Evolutionary conservation across 2,797 vertebrate species (phyloP), one percentile per base, ranked within the genome.

Genomic region (Gambelia wislizenii): DNA sequence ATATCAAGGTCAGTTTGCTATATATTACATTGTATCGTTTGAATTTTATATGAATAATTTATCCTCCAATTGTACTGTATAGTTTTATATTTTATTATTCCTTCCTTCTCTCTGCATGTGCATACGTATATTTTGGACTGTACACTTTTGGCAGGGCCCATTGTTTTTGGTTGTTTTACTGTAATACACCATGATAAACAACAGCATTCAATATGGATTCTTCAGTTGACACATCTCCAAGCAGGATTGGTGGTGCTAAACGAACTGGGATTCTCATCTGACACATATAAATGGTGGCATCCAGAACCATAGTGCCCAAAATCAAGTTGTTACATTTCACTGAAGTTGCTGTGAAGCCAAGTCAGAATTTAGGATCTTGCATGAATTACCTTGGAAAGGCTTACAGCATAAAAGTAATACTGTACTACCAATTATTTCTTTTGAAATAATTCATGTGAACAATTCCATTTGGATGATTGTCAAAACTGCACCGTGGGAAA

Each of bases 371-470:
- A 89, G 18, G 86, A 61, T 89, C 20, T 92, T 69, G 72, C 79
- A 87, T 36, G 6, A 89, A 54, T 18, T 92, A 84, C 2, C 59
- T 86, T 89, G 88, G 85, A 91, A 16, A 49, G 39, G 64, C 27
- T 82, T 91, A 91, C 25, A 87, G 56, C 92, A 78, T 86, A 90
- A 85, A 39, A n/a, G 75, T 78, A 93, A 90, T 84, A 84, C 0
- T 64, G 89, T 84, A 84, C 0, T 64, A 89, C 33, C 61, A 91
- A 83, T 85, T 0, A 4, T 86, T 84, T 90, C 47, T 92, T 44
- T 76, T 76, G 89, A 84, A 1, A 0, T 70, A 64, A 90, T 85
- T 86, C 84, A 56, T 54, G 10, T 83, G 83, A 93, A 90, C 52
- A 78, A 6, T 90, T 92, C 84, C 67, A 91, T 83, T 59, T 91